phyloP scores from a whole-genome alignment of 2,888 invertebrate species.

The Campopleginae sp. region DNA sequence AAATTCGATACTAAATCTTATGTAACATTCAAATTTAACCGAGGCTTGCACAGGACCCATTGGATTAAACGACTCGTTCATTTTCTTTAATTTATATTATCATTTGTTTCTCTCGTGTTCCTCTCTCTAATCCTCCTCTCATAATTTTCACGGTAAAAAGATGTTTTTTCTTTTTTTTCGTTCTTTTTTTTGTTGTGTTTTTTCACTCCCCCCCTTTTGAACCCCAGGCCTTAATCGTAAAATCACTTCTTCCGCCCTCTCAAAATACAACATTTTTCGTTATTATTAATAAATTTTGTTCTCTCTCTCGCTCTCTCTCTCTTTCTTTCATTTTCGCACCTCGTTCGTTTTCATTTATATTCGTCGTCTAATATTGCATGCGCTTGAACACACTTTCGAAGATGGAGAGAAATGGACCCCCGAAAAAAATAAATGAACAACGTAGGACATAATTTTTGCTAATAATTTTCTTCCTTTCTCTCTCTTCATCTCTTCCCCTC shows the following conservation, averaged over 20 bases:
- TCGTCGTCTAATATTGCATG: slow-evolving; percentile 80
- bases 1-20: slow-evolving; percentile 79
- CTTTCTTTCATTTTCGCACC: slow-evolving; percentile 29
- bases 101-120: slow-evolving; percentile 43
- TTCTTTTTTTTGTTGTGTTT: too few relatives aligned
- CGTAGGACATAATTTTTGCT: slow-evolving; percentile 9
- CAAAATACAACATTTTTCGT: slow-evolving; percentile 67
- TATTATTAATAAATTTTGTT: slow-evolving; percentile 57
- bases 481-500: slow-evolving; percentile 8
- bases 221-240: slow-evolving; percentile 60
- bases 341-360: slow-evolving; percentile 59
- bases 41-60: slow-evolving; percentile 82
- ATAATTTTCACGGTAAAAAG: slow-evolving; percentile 62
- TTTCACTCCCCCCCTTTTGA: slow-evolving; percentile 39
- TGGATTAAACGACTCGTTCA: slow-evolving; percentile 74
- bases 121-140: slow-evolving; percentile 46
- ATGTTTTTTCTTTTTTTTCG: slow-evolving; percentile 2
- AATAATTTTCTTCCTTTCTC: slow-evolving; percentile 23
- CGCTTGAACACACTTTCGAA: slow-evolving; percentile 78
- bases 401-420: slow-evolving; percentile 41
- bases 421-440: slow-evolving; percentile 15
- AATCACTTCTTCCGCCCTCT: slow-evolving; percentile 63
- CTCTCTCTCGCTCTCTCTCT: slow-evolving; percentile 26
- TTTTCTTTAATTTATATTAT: slow-evolving; percentile 55
- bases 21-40: slow-evolving; percentile 78